Conservation (phyloP, 2,797 vertebrate genomes). For the Silurus aristotelis region DNA sequence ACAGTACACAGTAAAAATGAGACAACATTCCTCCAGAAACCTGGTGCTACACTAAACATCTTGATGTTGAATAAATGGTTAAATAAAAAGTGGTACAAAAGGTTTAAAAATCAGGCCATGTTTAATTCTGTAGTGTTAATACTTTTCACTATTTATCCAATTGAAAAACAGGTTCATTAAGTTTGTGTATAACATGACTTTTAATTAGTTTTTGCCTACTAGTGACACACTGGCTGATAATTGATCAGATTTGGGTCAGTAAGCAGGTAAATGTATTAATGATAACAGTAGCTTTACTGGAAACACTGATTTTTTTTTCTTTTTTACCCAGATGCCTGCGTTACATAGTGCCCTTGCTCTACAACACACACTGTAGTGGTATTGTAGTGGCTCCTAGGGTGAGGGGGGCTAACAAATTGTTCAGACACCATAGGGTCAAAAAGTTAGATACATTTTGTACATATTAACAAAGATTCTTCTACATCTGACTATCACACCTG, state of each 20-base stretch:
- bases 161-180: not conserved
- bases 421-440: not conserved
- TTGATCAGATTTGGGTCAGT: not conserved
- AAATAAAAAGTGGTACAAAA: not conserved
- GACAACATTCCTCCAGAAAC: no score
- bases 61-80: not conserved
- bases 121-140: not conserved
- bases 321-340: not conserved
- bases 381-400: not conserved
- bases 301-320: not conserved
- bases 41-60: no score
- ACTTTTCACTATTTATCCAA: not conserved
- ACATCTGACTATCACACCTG: not conserved
- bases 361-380: not conserved
- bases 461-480: not conserved
- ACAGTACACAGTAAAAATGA: no score
- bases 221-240: no score
- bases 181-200: not conserved
- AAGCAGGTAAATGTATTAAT: not conserved
- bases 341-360: not conserved
- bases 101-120: not conserved
- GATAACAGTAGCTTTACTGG: not conserved
- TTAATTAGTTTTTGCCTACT: no score
- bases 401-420: not conserved
- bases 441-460: not conserved